Evolutionary conservation across 2,888 invertebrate genomes (phyloP).

Genomic region (Rhynchonema sp.): DNA sequence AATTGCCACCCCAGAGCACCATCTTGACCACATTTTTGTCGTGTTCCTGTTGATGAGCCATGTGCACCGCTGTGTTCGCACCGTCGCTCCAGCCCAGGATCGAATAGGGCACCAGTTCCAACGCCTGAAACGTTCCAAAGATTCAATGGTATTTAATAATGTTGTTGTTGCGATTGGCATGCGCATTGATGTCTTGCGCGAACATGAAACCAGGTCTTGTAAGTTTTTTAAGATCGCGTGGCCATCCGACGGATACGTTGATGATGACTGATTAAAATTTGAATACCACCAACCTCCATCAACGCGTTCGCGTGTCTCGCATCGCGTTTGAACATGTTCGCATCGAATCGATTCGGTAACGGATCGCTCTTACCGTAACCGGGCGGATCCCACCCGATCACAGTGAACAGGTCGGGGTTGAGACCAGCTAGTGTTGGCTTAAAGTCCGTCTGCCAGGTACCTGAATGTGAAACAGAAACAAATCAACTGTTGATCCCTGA

Average conservation of each 20-base stretch:
- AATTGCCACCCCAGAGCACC: conserved; percentile 56
- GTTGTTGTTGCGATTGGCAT: too few relatives aligned
- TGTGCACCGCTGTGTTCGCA: conserved; percentile 52
- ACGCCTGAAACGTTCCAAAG: conserved; percentile 36
- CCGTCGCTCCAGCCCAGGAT: conserved; percentile 77
- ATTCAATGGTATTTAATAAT: too few relatives aligned
- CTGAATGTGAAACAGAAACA: too few relatives aligned
- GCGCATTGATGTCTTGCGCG: too few relatives aligned
- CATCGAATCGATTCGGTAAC: conserved; percentile 48
- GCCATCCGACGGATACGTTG: too few relatives aligned
- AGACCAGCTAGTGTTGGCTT: conserved; percentile 41
- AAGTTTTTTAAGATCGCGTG: too few relatives aligned
- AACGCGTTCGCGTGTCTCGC: conserved; percentile 49
- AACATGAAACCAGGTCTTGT: too few relatives aligned
- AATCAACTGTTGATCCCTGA: too few relatives aligned
- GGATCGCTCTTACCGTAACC: conserved; percentile 68
- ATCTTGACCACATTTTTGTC: conserved; percentile 49
- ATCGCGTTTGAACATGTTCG: conserved; percentile 53
- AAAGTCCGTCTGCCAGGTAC: conserved; percentile 63
- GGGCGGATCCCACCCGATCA: conserved; percentile 46
- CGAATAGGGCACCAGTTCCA: conserved; percentile 50
- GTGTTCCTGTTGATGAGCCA: conserved; percentile 35
- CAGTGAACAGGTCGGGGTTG: conserved; percentile 31
- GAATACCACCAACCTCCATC: conserved; percentile 47
- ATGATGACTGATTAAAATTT: too few relatives aligned